phyloP scores from a whole-genome alignment of 2,797 vertebrate species.

The Helostoma temminkii region DNA sequence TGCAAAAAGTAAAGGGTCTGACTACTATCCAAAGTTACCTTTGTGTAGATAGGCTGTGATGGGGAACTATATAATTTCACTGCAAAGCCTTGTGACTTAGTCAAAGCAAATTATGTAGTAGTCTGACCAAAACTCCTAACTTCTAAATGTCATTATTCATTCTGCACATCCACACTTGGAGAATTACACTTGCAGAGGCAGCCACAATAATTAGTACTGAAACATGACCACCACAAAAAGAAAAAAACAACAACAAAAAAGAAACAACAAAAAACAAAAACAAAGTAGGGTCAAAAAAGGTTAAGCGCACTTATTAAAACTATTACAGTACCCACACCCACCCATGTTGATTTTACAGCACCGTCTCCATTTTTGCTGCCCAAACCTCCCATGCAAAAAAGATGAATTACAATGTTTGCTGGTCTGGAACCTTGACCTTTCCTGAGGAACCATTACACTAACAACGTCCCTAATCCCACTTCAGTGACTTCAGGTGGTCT shows the following conservation, averaged over 20 bases:
- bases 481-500: conserved; percentile 36
- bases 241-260: no score
- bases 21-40: no score
- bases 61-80: neutral
- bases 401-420: conserved; percentile 67
- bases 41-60: neutral
- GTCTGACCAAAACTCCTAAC: conserved; percentile 31
- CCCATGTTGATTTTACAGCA: conserved; percentile 15
- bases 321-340: neutral
- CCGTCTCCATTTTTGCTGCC: conserved; percentile 9
- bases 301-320: neutral
- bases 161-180: neutral
- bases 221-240: no score
- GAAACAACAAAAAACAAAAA: no score
- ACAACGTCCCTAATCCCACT: conserved; percentile 49
- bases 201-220: no score
- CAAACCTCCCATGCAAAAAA: conserved; percentile 8
- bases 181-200: no score
- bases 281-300: neutral
- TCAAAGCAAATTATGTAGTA: conserved; percentile 35
- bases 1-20: no score
- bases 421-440: conserved; percentile 79
- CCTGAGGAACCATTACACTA: conserved; percentile 50
- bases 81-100: conserved; percentile 19
- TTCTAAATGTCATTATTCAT: conserved; percentile 40